Percentiles rank a stretch among this genome's conserved stretches.
These are phyloP conservation scores for Symphodus melops DNA, from an alignment of 2,113 vertebrate genomes.

Conservation along the genomic window DNA sequence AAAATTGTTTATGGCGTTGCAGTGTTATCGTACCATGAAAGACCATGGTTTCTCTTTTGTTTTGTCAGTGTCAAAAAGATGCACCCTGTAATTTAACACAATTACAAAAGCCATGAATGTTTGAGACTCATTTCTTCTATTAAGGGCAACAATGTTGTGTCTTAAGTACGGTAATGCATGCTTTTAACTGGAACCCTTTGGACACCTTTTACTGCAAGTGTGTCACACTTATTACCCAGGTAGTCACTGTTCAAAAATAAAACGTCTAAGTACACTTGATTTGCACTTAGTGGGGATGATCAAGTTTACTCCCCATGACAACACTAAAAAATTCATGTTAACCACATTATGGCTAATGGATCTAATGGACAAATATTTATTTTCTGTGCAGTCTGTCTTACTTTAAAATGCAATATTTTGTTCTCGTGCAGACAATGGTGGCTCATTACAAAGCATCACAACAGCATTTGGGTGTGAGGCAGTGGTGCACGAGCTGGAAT, in stretches of 20 bases:
- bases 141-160: conserved; percentile 4
- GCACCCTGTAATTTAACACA: conserved; percentile 18
- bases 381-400: neutral
- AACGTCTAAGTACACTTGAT: conserved; percentile 56
- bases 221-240: conserved; percentile 45
- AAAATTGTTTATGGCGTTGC: neutral
- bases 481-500: neutral
- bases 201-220: conserved; percentile 50
- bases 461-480: neutral
- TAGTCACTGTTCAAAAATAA: conserved; percentile 55
- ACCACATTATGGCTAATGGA: conserved; percentile 57
- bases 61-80: neutral
- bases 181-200: conserved; percentile 46
- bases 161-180: conserved; percentile 13
- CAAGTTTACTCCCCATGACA: conserved; percentile 50
- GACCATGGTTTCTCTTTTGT: neutral
- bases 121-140: conserved; percentile 14
- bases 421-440: neutral
- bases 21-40: neutral
- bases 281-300: conserved; percentile 67
- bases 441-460: conserved; percentile 4
- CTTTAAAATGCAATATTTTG: conserved; percentile 17
- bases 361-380: conserved; percentile 32
- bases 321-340: conserved; percentile 60
- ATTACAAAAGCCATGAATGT: conserved; percentile 25